These are phyloP conservation scores for Aeoliscus strigatus DNA, from an alignment of 2,797 vertebrate genomes.

Conservation along the genomic window DNA sequence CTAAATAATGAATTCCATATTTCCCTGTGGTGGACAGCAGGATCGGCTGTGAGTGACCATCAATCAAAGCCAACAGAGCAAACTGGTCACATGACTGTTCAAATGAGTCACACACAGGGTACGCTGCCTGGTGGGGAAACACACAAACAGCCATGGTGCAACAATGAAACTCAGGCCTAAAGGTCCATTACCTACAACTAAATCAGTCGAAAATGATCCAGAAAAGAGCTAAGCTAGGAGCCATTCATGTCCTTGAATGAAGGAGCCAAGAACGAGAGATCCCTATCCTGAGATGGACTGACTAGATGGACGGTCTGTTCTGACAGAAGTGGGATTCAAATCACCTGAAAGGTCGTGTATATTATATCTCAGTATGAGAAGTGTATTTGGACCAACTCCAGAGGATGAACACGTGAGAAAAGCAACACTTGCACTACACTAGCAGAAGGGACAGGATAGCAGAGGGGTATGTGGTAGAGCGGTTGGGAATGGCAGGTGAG, in stretches of 20 bases:
- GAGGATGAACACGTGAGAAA: constrained; percentile 7
- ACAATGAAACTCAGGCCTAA: background rate
- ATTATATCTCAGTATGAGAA: no score
- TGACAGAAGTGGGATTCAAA: no score
- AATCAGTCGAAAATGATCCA: no score
- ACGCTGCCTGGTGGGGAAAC: constrained; percentile 34
- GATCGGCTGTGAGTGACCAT: constrained; percentile 70
- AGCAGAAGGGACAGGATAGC: constrained; percentile 1
- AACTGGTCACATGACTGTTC: constrained; percentile 51
- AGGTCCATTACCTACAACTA: background rate
- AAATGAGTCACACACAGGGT: constrained; percentile 55
- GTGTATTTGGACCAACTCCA: no score
- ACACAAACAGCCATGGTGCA: background rate
- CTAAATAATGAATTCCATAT: constrained; percentile 89
- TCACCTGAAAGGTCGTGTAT: no score
- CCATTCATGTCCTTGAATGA: no score
- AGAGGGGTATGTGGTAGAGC: constrained; percentile 7
- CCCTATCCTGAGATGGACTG: no score
- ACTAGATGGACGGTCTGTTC: no score
- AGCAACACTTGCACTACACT: constrained; percentile 8
- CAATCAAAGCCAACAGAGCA: constrained; percentile 74
- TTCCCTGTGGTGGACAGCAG: constrained; percentile 66
- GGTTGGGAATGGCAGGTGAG: constrained; percentile 37
- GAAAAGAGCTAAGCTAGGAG: no score
- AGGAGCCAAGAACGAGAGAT: no score